Percentiles rank a stretch among this genome's conserved stretches.
phyloP scores from a whole-genome alignment of 1,140 invertebrate species.

The Drosophila grimshawi region DNA sequence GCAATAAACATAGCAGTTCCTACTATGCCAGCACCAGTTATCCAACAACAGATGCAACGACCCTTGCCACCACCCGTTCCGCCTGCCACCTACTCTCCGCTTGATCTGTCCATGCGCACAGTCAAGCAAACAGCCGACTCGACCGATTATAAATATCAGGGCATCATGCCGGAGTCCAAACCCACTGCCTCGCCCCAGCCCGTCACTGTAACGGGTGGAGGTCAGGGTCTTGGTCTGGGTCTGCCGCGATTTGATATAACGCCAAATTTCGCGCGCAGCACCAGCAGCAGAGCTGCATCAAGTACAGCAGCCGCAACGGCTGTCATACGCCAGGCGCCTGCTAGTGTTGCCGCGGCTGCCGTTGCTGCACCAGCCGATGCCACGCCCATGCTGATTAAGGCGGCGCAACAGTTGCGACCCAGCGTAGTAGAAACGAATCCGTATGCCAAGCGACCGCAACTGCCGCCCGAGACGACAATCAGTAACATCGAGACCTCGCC shows the following conservation, averaged over 20 bases:
- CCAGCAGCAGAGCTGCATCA: constrained; percentile 4
- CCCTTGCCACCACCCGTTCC: constrained; percentile 73
- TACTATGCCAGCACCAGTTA: constrained; percentile 17
- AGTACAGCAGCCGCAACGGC: background rate
- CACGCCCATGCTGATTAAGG: constrained; percentile 33
- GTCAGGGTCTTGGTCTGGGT: constrained; percentile 52
- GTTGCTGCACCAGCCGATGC: background rate
- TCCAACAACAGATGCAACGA: constrained; percentile 18
- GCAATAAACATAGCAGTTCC: constrained; percentile 6
- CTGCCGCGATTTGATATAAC: constrained; percentile 86
- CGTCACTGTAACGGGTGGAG: constrained; percentile 33
- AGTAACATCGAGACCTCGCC: constrained; percentile 1
- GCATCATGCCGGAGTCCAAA: constrained; percentile 26
- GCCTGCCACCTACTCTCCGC: constrained; percentile 87
- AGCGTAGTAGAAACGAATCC: constrained; percentile 50
- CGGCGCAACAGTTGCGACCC: constrained; percentile 39
- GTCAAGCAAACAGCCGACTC: constrained; percentile 93
- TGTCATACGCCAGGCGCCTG: constrained; percentile 3
- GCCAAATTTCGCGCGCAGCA: constrained; percentile 86
- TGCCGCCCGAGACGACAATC: constrained; percentile 59
- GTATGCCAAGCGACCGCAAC: constrained; percentile 30
- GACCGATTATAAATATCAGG: constrained; percentile 89
- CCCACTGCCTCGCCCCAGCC: constrained; percentile 49
- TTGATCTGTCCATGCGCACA: constrained; percentile 94
- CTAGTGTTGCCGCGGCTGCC: background rate